Percentiles rank a stretch among this genome's conserved stretches.
These are phyloP conservation scores for Cacoxenus indagator DNA, from an alignment of 2,888 invertebrate species.

Conservation along the genomic window DNA sequence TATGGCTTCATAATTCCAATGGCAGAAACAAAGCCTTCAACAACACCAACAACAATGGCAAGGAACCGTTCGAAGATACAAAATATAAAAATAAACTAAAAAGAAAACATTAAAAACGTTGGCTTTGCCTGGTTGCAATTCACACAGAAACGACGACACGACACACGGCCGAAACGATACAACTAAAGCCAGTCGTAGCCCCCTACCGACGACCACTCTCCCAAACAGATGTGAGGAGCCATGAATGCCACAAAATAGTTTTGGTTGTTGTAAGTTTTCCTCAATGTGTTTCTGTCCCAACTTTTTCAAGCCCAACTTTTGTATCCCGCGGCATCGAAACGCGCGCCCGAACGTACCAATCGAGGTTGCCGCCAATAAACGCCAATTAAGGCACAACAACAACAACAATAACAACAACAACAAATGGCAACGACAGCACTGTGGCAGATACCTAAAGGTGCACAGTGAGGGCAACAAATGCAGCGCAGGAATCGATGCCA, in stretches of 20 bases:
- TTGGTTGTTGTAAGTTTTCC: neutral
- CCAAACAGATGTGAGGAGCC: neutral
- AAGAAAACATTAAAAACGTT: neutral
- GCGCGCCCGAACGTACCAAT: neutral
- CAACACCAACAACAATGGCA: neutral
- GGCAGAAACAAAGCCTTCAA: neutral
- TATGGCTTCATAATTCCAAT: constrained; percentile 64
- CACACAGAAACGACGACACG: neutral
- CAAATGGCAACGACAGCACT: neutral
- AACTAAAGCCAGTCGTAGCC: neutral
- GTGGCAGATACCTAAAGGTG: neutral
- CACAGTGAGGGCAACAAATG: neutral
- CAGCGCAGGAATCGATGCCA: constrained; percentile 47
- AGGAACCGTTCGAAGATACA: no score
- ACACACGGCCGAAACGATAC: neutral
- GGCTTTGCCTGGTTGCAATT: neutral
- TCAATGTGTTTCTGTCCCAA: neutral
- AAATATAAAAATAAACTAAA: no score
- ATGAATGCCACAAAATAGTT: neutral
- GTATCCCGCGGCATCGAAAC: neutral
- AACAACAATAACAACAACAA: neutral
- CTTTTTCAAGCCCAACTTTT: neutral
- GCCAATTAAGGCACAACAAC: constrained; percentile 19
- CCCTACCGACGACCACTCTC: neutral
- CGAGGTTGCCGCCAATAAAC: constrained; percentile 6